Percentiles rank a stretch among this genome's conserved stretches.
phyloP scores from a whole-genome alignment of 2,888 invertebrate species.

The Tillus elongatus region DNA sequence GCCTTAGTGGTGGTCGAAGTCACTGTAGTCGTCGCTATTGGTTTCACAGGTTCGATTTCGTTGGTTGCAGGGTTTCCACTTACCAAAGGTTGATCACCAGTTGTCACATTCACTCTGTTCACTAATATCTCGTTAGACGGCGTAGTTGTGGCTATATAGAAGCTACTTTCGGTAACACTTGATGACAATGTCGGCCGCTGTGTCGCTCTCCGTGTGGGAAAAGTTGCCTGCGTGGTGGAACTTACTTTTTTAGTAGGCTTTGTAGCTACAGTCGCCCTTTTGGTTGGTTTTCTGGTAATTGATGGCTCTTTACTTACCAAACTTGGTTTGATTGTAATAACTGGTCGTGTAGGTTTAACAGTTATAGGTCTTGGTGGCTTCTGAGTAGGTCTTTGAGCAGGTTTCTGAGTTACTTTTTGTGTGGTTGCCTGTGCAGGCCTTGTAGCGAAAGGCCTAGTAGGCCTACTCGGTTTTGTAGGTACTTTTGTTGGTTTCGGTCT shows the following conservation, averaged over 20 bases:
- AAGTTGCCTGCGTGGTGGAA: conserved; percentile 9
- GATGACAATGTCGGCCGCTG: too few species aligned
- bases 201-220: too few species aligned
- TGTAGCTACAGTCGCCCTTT: conserved; percentile 12
- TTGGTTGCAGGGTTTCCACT: conserved; percentile 32
- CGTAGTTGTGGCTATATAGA: conserved; percentile 22
- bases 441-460: too few species aligned
- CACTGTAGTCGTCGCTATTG: conserved; percentile 18
- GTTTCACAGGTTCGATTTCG: conserved; percentile 30
- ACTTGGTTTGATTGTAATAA: too few species aligned
- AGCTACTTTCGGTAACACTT: too few species aligned
- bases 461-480: too few species aligned
- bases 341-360: conserved; percentile 21
- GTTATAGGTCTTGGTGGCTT: conserved; percentile 25
- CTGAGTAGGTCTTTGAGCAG: conserved; percentile 25
- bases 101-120: conserved; percentile 23
- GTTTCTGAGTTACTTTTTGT: conserved; percentile 15
- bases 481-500: conserved; percentile 23
- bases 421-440: conserved; percentile 13
- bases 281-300: conserved; percentile 24
- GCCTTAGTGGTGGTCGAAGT: conserved; percentile 33
- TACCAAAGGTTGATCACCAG: conserved; percentile 24
- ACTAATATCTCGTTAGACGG: conserved; percentile 24
- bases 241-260: conserved; percentile 9
- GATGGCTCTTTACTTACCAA: too few species aligned